Evolutionary conservation across 2,113 vertebrate genomes (phyloP).

Genomic region (Phylloscopus trochilus): DNA sequence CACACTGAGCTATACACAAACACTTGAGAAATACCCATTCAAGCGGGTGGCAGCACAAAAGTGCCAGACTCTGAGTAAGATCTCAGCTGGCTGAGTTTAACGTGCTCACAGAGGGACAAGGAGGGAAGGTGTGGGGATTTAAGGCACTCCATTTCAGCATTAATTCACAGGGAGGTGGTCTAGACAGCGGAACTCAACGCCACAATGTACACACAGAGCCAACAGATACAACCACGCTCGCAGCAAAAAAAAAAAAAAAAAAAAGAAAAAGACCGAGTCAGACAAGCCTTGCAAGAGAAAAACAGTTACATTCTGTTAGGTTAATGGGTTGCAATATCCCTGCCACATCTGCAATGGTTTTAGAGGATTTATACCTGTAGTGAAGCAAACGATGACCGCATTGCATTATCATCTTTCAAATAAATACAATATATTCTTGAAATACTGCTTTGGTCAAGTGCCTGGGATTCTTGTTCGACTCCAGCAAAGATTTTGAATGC

Average conservation of each 20-base stretch:
- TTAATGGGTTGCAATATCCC: slow-evolving; percentile 65
- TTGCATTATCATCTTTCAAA: slow-evolving; percentile 63
- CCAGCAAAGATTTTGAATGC: background rate
- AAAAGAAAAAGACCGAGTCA: background rate
- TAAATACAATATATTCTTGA: slow-evolving; percentile 54
- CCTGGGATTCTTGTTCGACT: slow-evolving; percentile 12
- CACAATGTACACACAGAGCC: background rate
- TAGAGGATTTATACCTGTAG: slow-evolving; percentile 62
- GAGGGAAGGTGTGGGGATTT: background rate
- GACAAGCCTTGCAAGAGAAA: slow-evolving; percentile 44
- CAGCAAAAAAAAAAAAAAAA: background rate
- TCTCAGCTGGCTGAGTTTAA: background rate
- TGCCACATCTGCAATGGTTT: slow-evolving; percentile 62
- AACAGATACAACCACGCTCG: background rate
- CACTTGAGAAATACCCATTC: background rate
- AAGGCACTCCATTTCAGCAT: background rate
- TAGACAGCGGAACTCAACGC: background rate
- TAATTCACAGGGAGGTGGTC: slow-evolving; percentile 24
- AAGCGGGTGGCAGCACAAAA: background rate
- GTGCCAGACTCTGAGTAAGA: background rate
- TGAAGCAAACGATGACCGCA: slow-evolving; percentile 54
- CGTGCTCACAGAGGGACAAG: background rate
- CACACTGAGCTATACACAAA: background rate
- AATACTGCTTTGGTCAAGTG: slow-evolving; percentile 54
- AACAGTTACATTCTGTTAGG: slow-evolving; percentile 50